Evolutionary conservation across 2,888 invertebrate species (phyloP).

Genomic region (Ormyrus nitidulus): DNA sequence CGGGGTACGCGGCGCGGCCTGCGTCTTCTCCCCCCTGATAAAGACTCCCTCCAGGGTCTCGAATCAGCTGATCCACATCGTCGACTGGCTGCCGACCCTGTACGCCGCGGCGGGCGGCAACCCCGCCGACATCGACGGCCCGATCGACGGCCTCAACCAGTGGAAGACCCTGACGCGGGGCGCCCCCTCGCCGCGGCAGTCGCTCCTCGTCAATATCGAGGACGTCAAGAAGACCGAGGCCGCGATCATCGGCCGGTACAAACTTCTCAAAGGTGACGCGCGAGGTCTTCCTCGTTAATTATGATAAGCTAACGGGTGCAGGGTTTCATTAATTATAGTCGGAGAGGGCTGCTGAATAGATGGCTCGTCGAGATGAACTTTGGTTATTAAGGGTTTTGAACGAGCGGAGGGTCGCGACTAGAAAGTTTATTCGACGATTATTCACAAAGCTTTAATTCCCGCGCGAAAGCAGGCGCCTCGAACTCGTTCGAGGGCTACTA

Average conservation of each 20-base stretch:
- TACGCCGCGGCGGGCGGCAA: conserved; percentile 72
- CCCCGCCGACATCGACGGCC: conserved; percentile 70
- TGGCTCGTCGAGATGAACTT: no score
- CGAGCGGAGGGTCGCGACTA: no score
- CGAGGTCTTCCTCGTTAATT: no score
- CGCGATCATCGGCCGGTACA: conserved; percentile 63
- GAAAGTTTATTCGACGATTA: no score
- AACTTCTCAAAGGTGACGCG: conserved; percentile 65
- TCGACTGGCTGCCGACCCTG: conserved; percentile 90
- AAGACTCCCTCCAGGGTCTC: conserved; percentile 78
- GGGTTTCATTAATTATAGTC: no score
- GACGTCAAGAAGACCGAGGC: conserved; percentile 71
- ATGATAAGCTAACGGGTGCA: no score
- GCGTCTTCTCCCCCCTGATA: conserved; percentile 84
- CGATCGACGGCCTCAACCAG: conserved; percentile 77
- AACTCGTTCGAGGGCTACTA: conserved; percentile 60
- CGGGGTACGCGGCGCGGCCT: conserved; percentile 85
- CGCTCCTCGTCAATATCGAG: conserved; percentile 85
- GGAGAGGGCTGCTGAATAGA: no score
- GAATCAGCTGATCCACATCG: conserved; percentile 84
- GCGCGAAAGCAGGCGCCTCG: conserved; percentile 56
- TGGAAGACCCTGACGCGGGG: conserved; percentile 66
- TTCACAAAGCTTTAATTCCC: no score
- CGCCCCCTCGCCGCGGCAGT: conserved; percentile 75
- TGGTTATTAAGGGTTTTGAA: no score